These are phyloP conservation scores for Pteria penguin DNA, from an alignment of 2,888 invertebrate species.

Conservation along the genomic window DNA sequence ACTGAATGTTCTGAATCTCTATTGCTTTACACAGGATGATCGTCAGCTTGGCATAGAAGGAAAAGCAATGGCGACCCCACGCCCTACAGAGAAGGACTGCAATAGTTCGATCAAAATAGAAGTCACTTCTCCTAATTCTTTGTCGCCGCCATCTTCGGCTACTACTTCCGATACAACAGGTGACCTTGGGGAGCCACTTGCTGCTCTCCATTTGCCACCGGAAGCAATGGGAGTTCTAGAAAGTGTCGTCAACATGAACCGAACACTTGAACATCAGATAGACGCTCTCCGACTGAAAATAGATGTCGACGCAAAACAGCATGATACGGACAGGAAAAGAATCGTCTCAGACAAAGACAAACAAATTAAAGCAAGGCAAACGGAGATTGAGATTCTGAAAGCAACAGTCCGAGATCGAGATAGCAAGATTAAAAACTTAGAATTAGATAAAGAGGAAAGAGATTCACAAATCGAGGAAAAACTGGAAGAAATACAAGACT, in stretches of 20 bases:
- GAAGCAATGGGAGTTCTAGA: slow-evolving; percentile 62
- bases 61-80: slow-evolving; percentile 45
- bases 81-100: slow-evolving; percentile 41
- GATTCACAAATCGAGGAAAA: slow-evolving; percentile 60
- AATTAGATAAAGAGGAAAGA: slow-evolving; percentile 55
- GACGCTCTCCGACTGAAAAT: slow-evolving; percentile 64
- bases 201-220: slow-evolving; percentile 56
- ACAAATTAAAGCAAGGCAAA: slow-evolving; percentile 55
- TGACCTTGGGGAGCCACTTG: slow-evolving; percentile 50
- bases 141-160: slow-evolving; percentile 54
- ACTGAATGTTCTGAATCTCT: too few species aligned
- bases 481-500: slow-evolving; percentile 60
- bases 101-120: slow-evolving; percentile 36
- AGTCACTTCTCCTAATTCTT: slow-evolving; percentile 48
- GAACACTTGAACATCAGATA: slow-evolving; percentile 65
- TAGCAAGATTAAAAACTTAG: slow-evolving; percentile 55
- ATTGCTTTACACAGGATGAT: slow-evolving; percentile 54
- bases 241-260: slow-evolving; percentile 64
- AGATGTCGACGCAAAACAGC: slow-evolving; percentile 64
- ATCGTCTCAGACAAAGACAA: slow-evolving; percentile 59
- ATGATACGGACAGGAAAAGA: slow-evolving; percentile 57
- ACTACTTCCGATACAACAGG: slow-evolving; percentile 46
- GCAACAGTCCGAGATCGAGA: slow-evolving; percentile 61
- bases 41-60: slow-evolving; percentile 58
- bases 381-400: slow-evolving; percentile 62